Evolutionary conservation across 64 coral and sea anemone species (phyloP), one percentile per base, ranked within the genome.

Genomic region (Porites lutea): DNA sequence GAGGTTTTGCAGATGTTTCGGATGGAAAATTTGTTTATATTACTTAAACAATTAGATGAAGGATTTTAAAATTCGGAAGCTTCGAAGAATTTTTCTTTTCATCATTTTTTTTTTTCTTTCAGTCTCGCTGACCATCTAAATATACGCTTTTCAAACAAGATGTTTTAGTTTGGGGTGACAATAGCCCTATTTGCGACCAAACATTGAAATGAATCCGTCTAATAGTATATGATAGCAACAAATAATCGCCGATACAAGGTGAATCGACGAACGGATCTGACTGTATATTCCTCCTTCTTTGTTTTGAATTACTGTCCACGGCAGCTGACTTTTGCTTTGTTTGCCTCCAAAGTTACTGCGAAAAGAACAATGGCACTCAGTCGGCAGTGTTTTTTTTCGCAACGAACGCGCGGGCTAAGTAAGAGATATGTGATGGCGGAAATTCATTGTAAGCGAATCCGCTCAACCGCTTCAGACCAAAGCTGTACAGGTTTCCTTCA

Each of bases 31-130:
- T 84, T 84, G 47, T 84, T 84, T 84, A 51, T 65, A 69, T 27
- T 84, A 65, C 62, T 84, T 70, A 84, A 84, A 84, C 81, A 84
- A 84, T 84, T 84, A 84, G 61, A 16, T 64, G 19, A 65, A 68
- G 64, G 37, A 64, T 63, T 84, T 82, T 12, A 84, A 37, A 65
- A 84, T 21, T 45, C 61, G 64, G 65, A 67, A 6, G 2, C 81
- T 68, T 66, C 2, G 63, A 76, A 68, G 61, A 84, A 68, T 51
- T 52, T 68, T 20, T 69, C 45, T 49, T 68, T 69, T 84, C 59
- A 67, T 68, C 61, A 22, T 43, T 60, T 57, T 57, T 12, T 55
- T 9, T 12, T 57, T 57, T 57, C 54, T 37, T 37, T 37, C 7
- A 5, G 5, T 57, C 1, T 3, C 3, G 7, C 54, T 57, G 1